phyloP scores from a whole-genome alignment of 2,113 vertebrate genomes.

The Etheostoma spectabile region DNA sequence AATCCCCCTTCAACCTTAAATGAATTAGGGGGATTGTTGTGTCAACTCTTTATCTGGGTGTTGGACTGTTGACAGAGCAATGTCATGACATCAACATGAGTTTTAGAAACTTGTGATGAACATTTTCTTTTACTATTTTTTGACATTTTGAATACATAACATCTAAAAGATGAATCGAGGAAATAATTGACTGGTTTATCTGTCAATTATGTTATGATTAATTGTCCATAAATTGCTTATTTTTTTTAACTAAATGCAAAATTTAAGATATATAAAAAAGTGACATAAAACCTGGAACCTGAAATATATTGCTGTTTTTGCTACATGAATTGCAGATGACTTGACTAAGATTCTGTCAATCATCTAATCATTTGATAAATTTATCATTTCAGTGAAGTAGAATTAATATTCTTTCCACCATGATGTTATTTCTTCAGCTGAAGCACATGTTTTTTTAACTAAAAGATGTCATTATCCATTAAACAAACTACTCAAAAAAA shows the following conservation, averaged over 20 bases:
- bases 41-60: constrained; percentile 11
- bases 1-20: constrained; percentile 29
- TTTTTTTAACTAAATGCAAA: background rate
- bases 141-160: background rate
- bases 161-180: background rate
- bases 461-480: background rate
- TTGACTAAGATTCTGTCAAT: background rate
- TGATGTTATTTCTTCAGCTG: background rate
- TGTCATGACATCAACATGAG: background rate
- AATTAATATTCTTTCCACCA: background rate
- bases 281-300: no score
- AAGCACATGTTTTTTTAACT: background rate
- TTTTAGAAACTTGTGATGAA: background rate
- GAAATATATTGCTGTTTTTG: no score
- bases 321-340: no score
- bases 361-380: background rate
- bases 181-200: background rate
- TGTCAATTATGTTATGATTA: background rate
- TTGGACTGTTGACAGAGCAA: background rate
- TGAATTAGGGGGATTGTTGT: constrained; percentile 28
- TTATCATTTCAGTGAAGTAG: background rate
- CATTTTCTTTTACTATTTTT: background rate
- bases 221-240: background rate
- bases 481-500: background rate
- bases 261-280: no score